Percentiles rank a stretch among this genome's conserved stretches.
These are phyloP conservation scores for Halcyon smyrnensis DNA, from an alignment of 2,797 vertebrate species.

Conservation along the genomic window DNA sequence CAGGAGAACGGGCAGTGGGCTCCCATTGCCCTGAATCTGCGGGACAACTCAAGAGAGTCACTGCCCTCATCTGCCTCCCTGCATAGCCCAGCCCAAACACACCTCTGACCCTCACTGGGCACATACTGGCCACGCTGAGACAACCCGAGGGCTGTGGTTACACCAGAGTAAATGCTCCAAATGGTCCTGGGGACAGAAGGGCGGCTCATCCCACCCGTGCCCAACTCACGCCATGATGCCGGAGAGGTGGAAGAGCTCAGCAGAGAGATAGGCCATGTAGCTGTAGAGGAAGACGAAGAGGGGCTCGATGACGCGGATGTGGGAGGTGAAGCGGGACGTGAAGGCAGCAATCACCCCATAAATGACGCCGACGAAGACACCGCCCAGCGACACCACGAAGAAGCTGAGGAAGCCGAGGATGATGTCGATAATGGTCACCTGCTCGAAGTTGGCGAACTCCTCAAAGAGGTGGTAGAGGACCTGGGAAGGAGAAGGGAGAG, in stretches of 20 bases:
- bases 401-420: conserved; percentile 92
- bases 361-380: conserved; percentile 90
- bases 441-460: conserved; percentile 83
- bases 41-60: neutral
- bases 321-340: conserved; percentile 96
- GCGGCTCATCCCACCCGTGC: neutral
- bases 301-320: conserved; percentile 96
- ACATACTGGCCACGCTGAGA: fast-evolving
- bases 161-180: neutral
- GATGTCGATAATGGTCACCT: conserved; percentile 83
- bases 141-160: neutral
- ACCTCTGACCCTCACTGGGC: neutral
- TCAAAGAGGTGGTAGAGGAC: conserved; percentile 98
- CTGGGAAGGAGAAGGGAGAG: conserved; percentile 65
- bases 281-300: conserved; percentile 99
- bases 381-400: conserved; percentile 92
- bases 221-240: conserved; percentile 99
- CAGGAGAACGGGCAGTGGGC: fast-evolving
- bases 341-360: conserved; percentile 94
- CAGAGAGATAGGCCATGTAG: conserved; percentile 97
- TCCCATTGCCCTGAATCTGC: fast-evolving
- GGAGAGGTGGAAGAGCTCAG: conserved; percentile 96
- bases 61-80: neutral
- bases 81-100: neutral
- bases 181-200: neutral